phyloP scores from a whole-genome alignment of 1,140 invertebrate genomes.

The Heliconius melpomene region DNA sequence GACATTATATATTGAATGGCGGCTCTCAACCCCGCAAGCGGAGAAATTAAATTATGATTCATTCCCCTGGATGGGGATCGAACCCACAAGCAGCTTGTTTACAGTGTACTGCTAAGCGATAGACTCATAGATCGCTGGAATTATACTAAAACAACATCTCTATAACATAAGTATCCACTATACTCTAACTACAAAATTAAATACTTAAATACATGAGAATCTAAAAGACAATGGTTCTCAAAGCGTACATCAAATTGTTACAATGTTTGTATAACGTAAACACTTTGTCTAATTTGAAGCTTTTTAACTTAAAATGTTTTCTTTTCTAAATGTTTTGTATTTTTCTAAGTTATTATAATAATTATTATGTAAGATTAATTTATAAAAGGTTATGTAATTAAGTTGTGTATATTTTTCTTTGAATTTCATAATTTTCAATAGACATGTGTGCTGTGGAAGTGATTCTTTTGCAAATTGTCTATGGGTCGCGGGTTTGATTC shows the following conservation, averaged over 20 bases:
- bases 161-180: not conserved
- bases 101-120: not conserved
- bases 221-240: not conserved
- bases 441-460: no score
- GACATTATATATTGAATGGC: no score
- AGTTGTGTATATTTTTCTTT: not conserved
- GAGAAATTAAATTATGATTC: not conserved
- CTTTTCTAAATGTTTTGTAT: not conserved
- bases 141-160: not conserved
- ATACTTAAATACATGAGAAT: not conserved
- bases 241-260: not conserved
- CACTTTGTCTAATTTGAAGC: constrained; percentile 4
- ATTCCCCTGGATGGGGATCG: not conserved
- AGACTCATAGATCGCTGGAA: not conserved
- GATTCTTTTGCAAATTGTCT: no score
- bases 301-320: not conserved
- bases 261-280: not conserved
- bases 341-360: not conserved
- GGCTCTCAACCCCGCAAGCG: no score
- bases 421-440: not conserved
- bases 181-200: not conserved
- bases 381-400: not conserved
- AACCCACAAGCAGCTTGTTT: not conserved
- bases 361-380: not conserved
- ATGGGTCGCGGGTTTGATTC: no score